phyloP scores from a whole-genome alignment of 1,140 invertebrate species.

The Ceratina japonica region DNA sequence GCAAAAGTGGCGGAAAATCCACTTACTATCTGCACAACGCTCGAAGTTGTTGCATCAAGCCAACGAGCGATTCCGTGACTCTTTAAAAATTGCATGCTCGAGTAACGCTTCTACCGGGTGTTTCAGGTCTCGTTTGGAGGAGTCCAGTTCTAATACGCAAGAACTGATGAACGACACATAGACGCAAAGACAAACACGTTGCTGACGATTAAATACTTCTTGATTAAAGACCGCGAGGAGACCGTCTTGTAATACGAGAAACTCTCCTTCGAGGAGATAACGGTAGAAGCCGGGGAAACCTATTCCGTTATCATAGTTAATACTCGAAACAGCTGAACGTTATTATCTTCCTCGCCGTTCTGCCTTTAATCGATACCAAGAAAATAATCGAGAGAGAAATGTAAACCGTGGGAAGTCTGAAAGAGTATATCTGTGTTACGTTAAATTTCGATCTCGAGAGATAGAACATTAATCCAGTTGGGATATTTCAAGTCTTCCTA shows the following conservation, averaged over 20 bases:
- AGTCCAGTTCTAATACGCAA: neutral
- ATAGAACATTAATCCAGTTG: constrained; percentile 1
- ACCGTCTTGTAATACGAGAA: neutral
- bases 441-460: neutral
- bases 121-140: neutral
- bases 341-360: constrained; percentile 10
- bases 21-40: neutral
- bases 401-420: neutral
- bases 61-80: neutral
- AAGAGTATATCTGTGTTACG: neutral
- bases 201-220: neutral
- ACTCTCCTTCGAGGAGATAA: neutral
- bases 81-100: neutral
- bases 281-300: neutral
- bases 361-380: constrained; percentile 24
- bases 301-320: constrained; percentile 14
- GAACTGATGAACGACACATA: neutral
- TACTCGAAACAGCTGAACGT: neutral
- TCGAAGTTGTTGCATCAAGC: neutral
- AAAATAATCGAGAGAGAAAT: constrained; percentile 16
- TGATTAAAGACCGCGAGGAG: neutral
- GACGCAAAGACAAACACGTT: too few species aligned
- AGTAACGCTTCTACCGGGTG: neutral
- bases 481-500: neutral
- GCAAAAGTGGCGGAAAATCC: neutral